Conservation (phyloP, 1,140 invertebrate genomes). For the Drosophila takahashii region DNA sequence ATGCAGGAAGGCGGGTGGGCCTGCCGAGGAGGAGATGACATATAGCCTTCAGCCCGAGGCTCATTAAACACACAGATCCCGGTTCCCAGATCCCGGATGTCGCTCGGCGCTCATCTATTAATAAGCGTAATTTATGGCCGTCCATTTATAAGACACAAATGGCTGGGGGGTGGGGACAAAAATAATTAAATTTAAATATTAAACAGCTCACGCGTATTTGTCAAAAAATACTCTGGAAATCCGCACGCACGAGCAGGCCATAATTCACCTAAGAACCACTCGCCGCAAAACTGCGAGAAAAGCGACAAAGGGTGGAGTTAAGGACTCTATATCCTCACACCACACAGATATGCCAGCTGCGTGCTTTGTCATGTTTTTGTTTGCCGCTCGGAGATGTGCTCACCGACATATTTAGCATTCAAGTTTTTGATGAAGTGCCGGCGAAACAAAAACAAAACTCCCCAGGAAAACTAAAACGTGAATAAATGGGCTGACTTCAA, state of each 20-base stretch:
- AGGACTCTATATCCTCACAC: constrained; percentile 1
- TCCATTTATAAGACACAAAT: constrained; percentile 57
- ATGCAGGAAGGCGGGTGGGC: constrained; percentile 9
- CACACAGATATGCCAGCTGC: constrained; percentile 17
- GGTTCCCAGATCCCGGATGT: constrained; percentile 25
- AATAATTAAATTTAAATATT: constrained; percentile 84
- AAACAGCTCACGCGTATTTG: constrained; percentile 75
- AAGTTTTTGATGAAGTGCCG: constrained; percentile 63
- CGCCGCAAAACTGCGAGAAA: constrained; percentile 27
- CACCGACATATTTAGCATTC: constrained; percentile 62
- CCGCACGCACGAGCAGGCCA: constrained; percentile 58
- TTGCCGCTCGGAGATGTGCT: constrained; percentile 37
- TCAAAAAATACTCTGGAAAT: constrained; percentile 57
- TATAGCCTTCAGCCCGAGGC: constrained; percentile 26
- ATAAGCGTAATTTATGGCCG: constrained; percentile 72
- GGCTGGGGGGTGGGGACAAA: constrained; percentile 35
- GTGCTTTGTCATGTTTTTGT: constrained; percentile 56
- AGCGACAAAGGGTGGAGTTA: constrained; percentile 11
- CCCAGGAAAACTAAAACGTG: constrained; percentile 43
- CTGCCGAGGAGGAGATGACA: constrained; percentile 24
- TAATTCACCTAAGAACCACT: constrained; percentile 69
- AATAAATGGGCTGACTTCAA: constrained; percentile 20
- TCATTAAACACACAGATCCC: constrained; percentile 45
- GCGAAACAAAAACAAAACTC: constrained; percentile 46
- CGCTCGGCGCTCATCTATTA: constrained; percentile 60